Percentiles rank a stretch among this genome's conserved stretches.
Conservation (phyloP, 2,797 vertebrate species). For the Anniella stebbinsi region DNA sequence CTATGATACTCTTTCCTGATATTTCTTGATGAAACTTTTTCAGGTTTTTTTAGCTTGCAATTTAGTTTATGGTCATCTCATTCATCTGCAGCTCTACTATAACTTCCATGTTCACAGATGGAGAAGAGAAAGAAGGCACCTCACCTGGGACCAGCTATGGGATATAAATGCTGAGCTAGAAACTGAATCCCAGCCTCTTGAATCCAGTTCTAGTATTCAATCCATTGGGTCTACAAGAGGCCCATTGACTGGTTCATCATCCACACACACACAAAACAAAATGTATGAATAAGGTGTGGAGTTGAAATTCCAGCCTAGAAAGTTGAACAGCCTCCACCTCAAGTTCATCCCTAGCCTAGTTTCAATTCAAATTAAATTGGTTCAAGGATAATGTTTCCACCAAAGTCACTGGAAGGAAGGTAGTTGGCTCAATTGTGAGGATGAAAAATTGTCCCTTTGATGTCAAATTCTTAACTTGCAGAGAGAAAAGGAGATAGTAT, state of each 20-base stretch:
- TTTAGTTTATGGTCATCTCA: background rate
- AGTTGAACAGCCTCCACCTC: background rate
- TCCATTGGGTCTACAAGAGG: background rate
- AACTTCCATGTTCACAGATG: background rate
- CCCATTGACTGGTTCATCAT: background rate
- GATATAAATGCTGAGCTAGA: background rate
- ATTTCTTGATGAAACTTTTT: background rate
- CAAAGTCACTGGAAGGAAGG: background rate
- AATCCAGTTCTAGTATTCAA: background rate
- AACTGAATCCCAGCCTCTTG: background rate
- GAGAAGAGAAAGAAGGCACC: background rate
- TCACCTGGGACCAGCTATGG: background rate
- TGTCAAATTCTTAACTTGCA: background rate
- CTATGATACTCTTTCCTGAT: background rate
- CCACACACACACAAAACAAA: fast-evolving
- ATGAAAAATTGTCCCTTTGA: background rate
- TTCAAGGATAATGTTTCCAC: background rate
- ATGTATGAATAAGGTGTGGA: too few species aligned
- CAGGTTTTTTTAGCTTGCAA: background rate
- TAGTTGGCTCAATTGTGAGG: background rate
- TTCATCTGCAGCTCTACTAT: background rate
- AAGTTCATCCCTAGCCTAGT: background rate
- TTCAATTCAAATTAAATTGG: background rate
- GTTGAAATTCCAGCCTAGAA: background rate
- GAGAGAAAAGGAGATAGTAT: background rate